phyloP scores from a whole-genome alignment of 2,113 vertebrate species.

The Rhinogobius similis region DNA sequence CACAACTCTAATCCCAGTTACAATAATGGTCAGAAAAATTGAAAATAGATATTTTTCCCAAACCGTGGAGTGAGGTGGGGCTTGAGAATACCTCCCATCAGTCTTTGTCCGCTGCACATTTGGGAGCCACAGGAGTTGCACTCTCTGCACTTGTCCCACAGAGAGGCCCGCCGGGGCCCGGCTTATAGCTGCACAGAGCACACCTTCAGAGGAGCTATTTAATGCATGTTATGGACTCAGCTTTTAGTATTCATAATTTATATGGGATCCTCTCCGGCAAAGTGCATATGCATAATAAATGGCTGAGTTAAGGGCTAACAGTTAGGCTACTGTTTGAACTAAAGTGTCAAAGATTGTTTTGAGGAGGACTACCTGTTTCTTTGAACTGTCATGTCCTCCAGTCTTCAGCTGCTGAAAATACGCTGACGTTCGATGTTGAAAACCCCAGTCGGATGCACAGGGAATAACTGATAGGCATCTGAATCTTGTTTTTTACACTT shows the following conservation, averaged over 20 bases:
- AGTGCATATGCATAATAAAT: slow-evolving; percentile 82
- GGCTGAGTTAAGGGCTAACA: slow-evolving; percentile 74
- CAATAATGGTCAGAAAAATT: no score
- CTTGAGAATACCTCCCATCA: no score
- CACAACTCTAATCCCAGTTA: no score
- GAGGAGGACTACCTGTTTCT: slow-evolving; percentile 51
- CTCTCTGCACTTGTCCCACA: slow-evolving; percentile 41
- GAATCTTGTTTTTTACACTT: slow-evolving; percentile 10
- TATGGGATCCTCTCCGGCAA: slow-evolving; percentile 73
- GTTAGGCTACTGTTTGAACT: slow-evolving; percentile 67
- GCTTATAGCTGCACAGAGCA: slow-evolving; percentile 59
- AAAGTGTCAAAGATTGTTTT: slow-evolving; percentile 66
- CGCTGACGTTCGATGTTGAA: slow-evolving; percentile 37
- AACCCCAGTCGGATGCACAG: slow-evolving; percentile 24
- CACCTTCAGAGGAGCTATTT: slow-evolving; percentile 70
- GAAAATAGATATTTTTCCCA: no score
- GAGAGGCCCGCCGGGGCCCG: slow-evolving; percentile 47
- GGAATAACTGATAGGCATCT: slow-evolving; percentile 47
- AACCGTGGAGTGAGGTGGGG: no score
- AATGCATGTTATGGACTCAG: slow-evolving; percentile 80
- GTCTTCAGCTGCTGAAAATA: slow-evolving; percentile 37
- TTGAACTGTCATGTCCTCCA: slow-evolving; percentile 62
- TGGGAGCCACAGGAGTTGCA: slow-evolving; percentile 29
- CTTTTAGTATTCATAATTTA: slow-evolving; percentile 85
- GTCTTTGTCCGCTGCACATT: slow-evolving; percentile 2